Percentiles rank a stretch among this genome's conserved stretches.
Evolutionary conservation across 37 sponge, comb jelly and placozoan species (phyloP).

Genomic region (Oscarella lobularis): DNA sequence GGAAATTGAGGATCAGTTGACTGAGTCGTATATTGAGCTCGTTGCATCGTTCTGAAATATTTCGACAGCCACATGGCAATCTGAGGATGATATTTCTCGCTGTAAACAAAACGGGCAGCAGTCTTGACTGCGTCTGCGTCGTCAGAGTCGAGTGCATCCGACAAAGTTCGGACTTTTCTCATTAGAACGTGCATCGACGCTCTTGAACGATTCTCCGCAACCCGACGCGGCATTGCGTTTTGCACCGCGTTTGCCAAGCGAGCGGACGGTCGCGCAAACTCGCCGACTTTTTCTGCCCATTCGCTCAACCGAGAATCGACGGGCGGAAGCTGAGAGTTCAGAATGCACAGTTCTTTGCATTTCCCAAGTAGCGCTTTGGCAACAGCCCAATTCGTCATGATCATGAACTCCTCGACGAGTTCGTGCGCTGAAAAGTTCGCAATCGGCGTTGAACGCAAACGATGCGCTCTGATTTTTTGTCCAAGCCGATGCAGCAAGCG

Average conservation of each 20-base stretch:
- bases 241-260: background rate
- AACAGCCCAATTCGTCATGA: background rate
- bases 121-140: background rate
- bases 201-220: background rate
- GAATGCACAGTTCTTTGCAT: background rate
- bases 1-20: background rate
- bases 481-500: background rate
- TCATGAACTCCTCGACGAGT: slow-evolving; percentile 1
- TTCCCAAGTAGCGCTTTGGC: background rate
- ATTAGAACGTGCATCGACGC: background rate
- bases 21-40: background rate
- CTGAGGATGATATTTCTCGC: background rate
- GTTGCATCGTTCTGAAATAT: background rate
- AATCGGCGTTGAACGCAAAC: too few relatives aligned
- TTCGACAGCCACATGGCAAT: background rate
- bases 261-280: background rate
- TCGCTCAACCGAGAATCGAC: background rate
- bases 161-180: background rate
- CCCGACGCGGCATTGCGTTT: background rate
- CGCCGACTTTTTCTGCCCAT: background rate
- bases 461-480: background rate
- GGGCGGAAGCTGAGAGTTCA: background rate
- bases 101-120: background rate
- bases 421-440: background rate
- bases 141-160: background rate